Base-by-base conservation (phyloP, 2,113 vertebrate species). In the Ibidorhyncha struthersii region DNA sequence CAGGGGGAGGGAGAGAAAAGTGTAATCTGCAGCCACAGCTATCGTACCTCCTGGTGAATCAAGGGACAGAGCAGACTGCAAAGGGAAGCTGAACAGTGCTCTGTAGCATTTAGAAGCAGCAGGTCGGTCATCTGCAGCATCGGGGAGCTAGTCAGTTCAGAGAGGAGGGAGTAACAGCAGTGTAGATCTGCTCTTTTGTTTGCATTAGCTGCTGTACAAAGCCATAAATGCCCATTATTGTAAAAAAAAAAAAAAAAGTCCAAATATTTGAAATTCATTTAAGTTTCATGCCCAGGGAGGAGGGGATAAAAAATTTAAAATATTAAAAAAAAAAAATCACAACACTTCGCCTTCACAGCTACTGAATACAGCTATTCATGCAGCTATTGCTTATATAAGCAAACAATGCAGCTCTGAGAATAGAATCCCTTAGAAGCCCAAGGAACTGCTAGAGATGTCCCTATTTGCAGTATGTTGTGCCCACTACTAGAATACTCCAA, bases 1-100 rank as follows among this genome's bases (percentile, higher is more conserved):
- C 56, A 73, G 85, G 97, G 96, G 95, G 97, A 94, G 95, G 89
- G 91, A 96, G 77, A 88, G 78, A 96, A 83, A 95, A 95, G 95
- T 97, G 96, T 95, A 83, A 92, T 95, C 97, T 97, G 95, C 88
- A 61, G 95, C 95, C 93, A 66, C 88, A 84, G 98, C 97, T 59
- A 38, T 83, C 8, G 84, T 73, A 97, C 93, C 97, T 98, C 89
- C 90, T 73, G 50, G 95, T 67, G 95, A 97, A 97, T 96, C 74
- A 79, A 82, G 65, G 72, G 63, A 72, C 18, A 81, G 65, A 87
- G 81, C 70, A 77, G 83, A 62, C 82, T 87, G 96, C 53, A 90
- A 91, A 93, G 80, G 86, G 82, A 80, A 72, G 85, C 95, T 52
- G 43, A 90, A 65, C 4, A 63, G 76, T 34, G 66, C 61, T 52